A percentile compares a stretch with the other conserved stretches of the same genome.
These are phyloP conservation scores for Forficula auricularia DNA, from an alignment of 1,140 invertebrate species.

Conservation along the genomic window DNA sequence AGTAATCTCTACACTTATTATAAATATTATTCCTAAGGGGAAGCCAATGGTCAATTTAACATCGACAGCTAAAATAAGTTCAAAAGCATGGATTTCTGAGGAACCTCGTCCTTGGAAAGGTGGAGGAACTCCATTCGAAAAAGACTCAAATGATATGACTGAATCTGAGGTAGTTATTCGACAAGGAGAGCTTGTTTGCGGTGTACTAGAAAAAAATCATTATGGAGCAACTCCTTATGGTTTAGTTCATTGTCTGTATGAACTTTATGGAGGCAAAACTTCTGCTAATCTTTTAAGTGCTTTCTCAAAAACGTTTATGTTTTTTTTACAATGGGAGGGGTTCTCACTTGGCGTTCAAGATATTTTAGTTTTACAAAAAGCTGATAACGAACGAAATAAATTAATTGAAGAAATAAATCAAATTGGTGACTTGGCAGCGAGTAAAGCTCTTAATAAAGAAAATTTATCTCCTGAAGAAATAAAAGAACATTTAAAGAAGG, in stretches of 20 bases:
- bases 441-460: constrained; percentile 48
- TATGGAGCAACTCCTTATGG: constrained; percentile 89
- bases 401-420: constrained; percentile 47
- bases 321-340: constrained; percentile 73
- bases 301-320: constrained; percentile 81
- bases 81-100: constrained; percentile 43
- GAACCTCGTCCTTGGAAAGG: constrained; percentile 36
- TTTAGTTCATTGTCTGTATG: constrained; percentile 81
- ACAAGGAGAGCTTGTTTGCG: constrained; percentile 72
- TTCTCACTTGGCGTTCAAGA: constrained; percentile 92
- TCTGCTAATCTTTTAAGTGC: constrained; percentile 69
- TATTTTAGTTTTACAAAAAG: constrained; percentile 62
- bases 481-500: constrained; percentile 46
- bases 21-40: constrained; percentile 68
- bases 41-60: constrained; percentile 55
- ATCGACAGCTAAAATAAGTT: constrained; percentile 65
- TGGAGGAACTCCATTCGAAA: constrained; percentile 38
- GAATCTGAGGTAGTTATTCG: constrained; percentile 85
- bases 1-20: constrained; percentile 68
- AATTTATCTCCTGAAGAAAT: constrained; percentile 36
- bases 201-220: constrained; percentile 94
- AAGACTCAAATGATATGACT: constrained; percentile 46
- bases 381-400: constrained; percentile 49
- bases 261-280: constrained; percentile 78
- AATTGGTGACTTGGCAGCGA: constrained; percentile 43